Evolutionary conservation across 35 echinoderm and acorn worm species (phyloP), one percentile per base, ranked within the genome.

Genomic region (Chiridota heheva): DNA sequence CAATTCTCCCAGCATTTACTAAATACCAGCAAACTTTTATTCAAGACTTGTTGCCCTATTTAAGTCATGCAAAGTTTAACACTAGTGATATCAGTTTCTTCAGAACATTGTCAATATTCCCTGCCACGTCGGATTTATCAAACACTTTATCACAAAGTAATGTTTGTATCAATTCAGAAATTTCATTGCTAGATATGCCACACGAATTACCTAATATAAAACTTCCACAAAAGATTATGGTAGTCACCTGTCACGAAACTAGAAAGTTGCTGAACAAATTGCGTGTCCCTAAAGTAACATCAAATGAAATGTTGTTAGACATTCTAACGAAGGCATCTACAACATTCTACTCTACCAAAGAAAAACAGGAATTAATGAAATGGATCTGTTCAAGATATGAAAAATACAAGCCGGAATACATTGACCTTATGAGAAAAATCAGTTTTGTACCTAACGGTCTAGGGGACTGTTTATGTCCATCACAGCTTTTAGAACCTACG

Each of bases 401-500:
- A 28, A 42, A 4, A 33, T 74, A 74, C 32, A 44, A n/a, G n/a
- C n/a, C 17, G 6, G 40, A 20, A 47, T 74, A 13, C 12, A 44
- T 46, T 4, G n/a, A 74, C n/a, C 13, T 74, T 24, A 42, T 74
- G 5, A 18, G 24, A 30, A 20, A 51, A 0, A 74, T 51, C 37
- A 10, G 17, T 4, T 74, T 74, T 3, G 70, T 74, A 5, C 70
- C 70, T 24, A 53, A 74, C 30, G 46, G 12, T 28, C 12, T 51
- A 13, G 36, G 56, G 1, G 44, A 44, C 3, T 30, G 47, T 42
- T 67, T 51, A 27, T 47, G 40, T n/a, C 47, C 79, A 10, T 63
- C 40, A 32, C 60, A 82, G 7, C 33, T 64, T 33, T 82, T 51
- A 51, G 79, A 82, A 51, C 40, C 30, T 6, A 55, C 61, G 36